These are phyloP conservation scores for Melitaea athalia DNA, from an alignment of 2,888 invertebrate species.

Conservation along the genomic window DNA sequence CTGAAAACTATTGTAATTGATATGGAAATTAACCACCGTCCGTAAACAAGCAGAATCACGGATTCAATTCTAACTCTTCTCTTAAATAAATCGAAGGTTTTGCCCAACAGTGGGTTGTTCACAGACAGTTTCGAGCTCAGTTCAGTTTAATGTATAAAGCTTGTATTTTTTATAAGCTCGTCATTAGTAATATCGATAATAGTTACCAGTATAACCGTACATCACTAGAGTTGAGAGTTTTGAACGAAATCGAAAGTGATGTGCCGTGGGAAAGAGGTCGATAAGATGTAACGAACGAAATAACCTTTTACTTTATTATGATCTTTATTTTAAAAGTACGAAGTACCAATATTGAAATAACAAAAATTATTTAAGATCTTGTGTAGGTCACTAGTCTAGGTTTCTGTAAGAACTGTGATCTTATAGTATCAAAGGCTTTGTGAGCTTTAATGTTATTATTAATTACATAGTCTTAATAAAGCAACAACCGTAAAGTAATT, in stretches of 20 bases:
- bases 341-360: slow-evolving; percentile 4
- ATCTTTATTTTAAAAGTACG: slow-evolving; percentile 10
- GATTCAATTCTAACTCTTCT: too few relatives aligned
- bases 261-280: slow-evolving; percentile 47
- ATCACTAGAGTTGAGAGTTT: slow-evolving; percentile 42
- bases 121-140: too few relatives aligned
- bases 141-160: too few relatives aligned
- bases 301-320: slow-evolving; percentile 17
- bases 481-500: too few relatives aligned
- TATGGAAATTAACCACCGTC: background rate
- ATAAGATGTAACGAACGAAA: slow-evolving; percentile 24
- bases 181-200: slow-evolving; percentile 5
- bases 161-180: too few relatives aligned
- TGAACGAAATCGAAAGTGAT: slow-evolving; percentile 49
- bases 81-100: too few relatives aligned
- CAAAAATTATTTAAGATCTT: too few relatives aligned
- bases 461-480: too few relatives aligned
- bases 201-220: slow-evolving; percentile 4
- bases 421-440: background rate
- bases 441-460: background rate
- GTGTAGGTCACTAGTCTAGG: background rate
- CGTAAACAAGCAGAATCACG: too few relatives aligned
- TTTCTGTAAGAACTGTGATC: background rate
- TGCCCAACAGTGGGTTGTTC: too few relatives aligned
- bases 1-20: background rate